These are phyloP conservation scores for Odocoileus hemionus DNA, from an alignment of 2,113 vertebrate genomes.

Conservation along the genomic window DNA sequence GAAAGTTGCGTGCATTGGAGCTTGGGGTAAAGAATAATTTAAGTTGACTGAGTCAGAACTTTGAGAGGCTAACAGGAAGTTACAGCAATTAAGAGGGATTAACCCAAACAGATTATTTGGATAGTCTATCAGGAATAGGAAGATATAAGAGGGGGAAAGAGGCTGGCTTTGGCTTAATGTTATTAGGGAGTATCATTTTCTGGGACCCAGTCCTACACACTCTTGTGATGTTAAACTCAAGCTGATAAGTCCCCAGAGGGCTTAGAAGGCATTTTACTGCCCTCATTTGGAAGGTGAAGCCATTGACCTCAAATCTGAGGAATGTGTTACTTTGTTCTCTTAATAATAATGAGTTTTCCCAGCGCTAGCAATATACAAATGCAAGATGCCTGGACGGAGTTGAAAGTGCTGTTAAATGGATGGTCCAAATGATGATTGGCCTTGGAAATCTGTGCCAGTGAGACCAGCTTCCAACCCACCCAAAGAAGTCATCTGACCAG, in stretches of 20 bases:
- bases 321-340: constrained; percentile 41
- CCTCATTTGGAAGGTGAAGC: constrained; percentile 33
- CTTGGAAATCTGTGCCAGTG: not conserved
- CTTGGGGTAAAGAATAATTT: not conserved
- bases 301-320: constrained; percentile 25
- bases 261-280: not conserved
- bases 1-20: not conserved
- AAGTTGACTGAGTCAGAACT: not conserved
- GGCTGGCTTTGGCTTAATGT: not conserved
- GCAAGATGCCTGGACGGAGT: not conserved
- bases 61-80: not conserved
- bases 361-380: not conserved
- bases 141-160: not conserved
- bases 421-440: not conserved
- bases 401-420: constrained; percentile 1
- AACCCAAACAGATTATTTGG: not conserved
- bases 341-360: constrained; percentile 17
- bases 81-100: not conserved
- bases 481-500: not conserved
- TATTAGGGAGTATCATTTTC: not conserved
- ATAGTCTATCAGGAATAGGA: not conserved
- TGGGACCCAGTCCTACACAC: not conserved
- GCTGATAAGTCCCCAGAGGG: not conserved
- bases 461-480: not conserved
- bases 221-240: constrained; percentile 22